phyloP scores from a whole-genome alignment of 2,888 invertebrate genomes.

The Euplexia lucipara region DNA sequence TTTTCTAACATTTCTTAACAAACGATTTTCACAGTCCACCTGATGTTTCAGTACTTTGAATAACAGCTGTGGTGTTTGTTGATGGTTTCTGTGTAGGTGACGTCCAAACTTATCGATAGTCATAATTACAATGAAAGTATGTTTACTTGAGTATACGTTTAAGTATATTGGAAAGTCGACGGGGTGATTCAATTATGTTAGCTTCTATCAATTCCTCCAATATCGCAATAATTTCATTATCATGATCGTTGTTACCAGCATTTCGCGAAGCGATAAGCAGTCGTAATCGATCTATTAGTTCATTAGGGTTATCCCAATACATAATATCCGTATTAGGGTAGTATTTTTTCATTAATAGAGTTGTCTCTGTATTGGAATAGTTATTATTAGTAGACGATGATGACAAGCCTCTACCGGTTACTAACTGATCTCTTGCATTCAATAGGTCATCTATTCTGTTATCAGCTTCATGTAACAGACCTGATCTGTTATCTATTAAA shows the following conservation, averaged over 20 bases:
- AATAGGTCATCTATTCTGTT: neutral
- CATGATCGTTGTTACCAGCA: neutral
- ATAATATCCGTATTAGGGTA: slow-evolving; percentile 1
- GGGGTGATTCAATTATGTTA: slow-evolving; percentile 3
- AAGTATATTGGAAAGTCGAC: neutral
- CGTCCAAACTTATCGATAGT: slow-evolving; percentile 8
- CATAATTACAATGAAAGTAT: slow-evolving; percentile 1
- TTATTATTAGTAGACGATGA: neutral
- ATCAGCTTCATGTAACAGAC: neutral
- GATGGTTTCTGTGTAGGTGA: neutral
- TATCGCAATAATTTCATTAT: neutral
- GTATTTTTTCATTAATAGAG: slow-evolving; percentile 1
- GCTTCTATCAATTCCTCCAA: slow-evolving; percentile 2
- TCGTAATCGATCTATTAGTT: slow-evolving; percentile 9
- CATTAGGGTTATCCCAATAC: slow-evolving; percentile 9
- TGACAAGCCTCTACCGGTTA: slow-evolving; percentile 5
- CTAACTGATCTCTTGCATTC: neutral
- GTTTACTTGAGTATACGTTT: slow-evolving; percentile 1
- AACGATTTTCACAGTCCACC: neutral
- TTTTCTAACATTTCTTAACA: neutral
- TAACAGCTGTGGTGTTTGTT: neutral
- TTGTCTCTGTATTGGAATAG: neutral
- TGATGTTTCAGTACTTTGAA: slow-evolving; percentile 1
- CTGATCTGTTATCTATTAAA: neutral
- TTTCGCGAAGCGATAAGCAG: slow-evolving; percentile 3